Conservation (phyloP, 2,888 invertebrate genomes). For the Heliconius sara region DNA sequence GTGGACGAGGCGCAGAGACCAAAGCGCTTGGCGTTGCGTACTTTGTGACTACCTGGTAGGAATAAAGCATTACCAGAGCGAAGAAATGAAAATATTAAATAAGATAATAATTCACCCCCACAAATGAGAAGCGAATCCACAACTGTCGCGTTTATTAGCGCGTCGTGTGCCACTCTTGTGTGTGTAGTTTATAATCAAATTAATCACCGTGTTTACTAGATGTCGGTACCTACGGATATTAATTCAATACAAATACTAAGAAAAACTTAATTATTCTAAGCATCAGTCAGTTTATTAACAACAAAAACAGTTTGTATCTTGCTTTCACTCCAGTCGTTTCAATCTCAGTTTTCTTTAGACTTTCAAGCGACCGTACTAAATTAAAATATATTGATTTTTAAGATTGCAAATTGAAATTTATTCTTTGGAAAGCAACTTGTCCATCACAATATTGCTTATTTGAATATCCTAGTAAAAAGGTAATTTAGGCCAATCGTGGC, state of each 20-base stretch:
- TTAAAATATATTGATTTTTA: constrained; percentile 27
- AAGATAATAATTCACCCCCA: background rate
- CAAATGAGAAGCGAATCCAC: background rate
- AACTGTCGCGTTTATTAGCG: background rate
- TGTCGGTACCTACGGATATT: background rate
- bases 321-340: constrained; percentile 23
- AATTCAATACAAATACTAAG: background rate
- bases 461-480: background rate
- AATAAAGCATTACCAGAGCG: background rate
- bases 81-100: background rate
- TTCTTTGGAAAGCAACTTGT: background rate
- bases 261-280: constrained; percentile 28
- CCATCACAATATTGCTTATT: background rate
- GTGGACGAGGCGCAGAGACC: no score
- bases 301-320: constrained; percentile 21
- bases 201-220: constrained; percentile 6
- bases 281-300: constrained; percentile 17
- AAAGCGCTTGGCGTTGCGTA: no score
- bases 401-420: background rate
- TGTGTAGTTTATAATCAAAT: constrained; percentile 2
- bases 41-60: background rate
- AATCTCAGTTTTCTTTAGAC: constrained; percentile 19
- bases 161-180: background rate
- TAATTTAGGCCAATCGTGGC: no score
- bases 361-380: constrained; percentile 21